Base-by-base conservation (phyloP, 2,888 invertebrate species). In the Agrilus mali region DNA sequence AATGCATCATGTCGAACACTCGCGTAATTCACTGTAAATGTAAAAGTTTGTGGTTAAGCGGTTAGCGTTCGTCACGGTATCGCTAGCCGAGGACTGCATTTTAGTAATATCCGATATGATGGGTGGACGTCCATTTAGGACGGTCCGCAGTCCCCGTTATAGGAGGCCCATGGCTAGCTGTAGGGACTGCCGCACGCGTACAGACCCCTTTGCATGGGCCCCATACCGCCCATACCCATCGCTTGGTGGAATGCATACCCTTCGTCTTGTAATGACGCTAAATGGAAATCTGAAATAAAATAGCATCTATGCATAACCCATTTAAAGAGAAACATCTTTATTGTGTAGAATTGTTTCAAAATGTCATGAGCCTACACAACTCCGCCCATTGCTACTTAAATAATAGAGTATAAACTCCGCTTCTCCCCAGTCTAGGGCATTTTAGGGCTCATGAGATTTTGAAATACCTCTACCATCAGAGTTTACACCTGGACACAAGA, bases 101-200 rank as follows among this genome's bases (percentile, higher is more conserved):
- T 54, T 20, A n/a, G n/a, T n/a, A 20, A 48, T 57, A 65, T 64
- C 63, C 64, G 64, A 64, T 54, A 50, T 50, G 53, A 20, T 27
- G 27, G 10, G 10, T 27, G 10, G 27, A 27, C 27, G 43, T 47
- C 55, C 51, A 58, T 56, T 51, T 67, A 68, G 44, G 67, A 67
- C 47, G 67, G 67, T 50, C 67, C 67, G 62, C 67, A 67, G 66
- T 68, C 67, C 65, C 67, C 66, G 66, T 67, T 68, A 57, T 69
- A 68, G 55, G 68, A 60, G 65, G 68, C 68, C 68, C 68, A 68
- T 60, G 68, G 69, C 69, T 70, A 70, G 67, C 70, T 69, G 67
- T 70, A 70, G 42, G 70, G 70, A 53, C 67, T 68, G 46, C 69
- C 69, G 60, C 69, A 70, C 43, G 69, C 69, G 60, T 69, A 69